Evolutionary conservation across 2,888 invertebrate species (phyloP).

Genomic region (Acanthopleura granulata): DNA sequence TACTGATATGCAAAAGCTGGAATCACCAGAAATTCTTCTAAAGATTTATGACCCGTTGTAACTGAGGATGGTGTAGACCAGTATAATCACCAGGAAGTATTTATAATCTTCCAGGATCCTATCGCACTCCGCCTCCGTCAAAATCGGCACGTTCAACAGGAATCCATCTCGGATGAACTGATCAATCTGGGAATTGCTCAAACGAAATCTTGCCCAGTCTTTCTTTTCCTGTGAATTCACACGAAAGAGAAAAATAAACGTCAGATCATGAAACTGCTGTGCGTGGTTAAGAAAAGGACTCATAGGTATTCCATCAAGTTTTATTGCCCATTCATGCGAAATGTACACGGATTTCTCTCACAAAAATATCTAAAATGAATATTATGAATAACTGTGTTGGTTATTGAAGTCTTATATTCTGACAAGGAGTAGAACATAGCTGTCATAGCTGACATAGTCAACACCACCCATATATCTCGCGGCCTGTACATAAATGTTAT

Average conservation of each 20-base stretch:
- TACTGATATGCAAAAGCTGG: too few relatives aligned
- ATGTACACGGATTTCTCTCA: not conserved
- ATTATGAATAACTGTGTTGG: too few relatives aligned
- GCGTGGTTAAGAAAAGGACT: not conserved
- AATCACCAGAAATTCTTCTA: too few relatives aligned
- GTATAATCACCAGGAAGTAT: slow-evolving; percentile 48
- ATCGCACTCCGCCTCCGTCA: slow-evolving; percentile 58
- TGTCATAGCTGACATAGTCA: too few relatives aligned
- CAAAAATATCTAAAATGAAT: not conserved
- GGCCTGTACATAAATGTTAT: too few relatives aligned
- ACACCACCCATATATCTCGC: too few relatives aligned
- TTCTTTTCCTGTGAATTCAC: slow-evolving; percentile 17
- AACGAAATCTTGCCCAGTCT: slow-evolving; percentile 37
- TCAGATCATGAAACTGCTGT: too few relatives aligned
- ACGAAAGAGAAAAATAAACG: too few relatives aligned
- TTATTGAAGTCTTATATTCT: too few relatives aligned
- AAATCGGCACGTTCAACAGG: slow-evolving; percentile 53
- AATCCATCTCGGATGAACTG: slow-evolving; percentile 59
- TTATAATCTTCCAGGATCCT: slow-evolving; percentile 54
- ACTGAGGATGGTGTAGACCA: slow-evolving; percentile 13
- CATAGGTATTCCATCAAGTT: not conserved
- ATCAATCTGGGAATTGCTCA: slow-evolving; percentile 46
- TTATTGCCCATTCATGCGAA: not conserved
- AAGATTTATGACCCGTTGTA: not conserved
- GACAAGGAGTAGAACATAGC: too few relatives aligned